Conservation (phyloP, 2,113 vertebrate species). For the Grantiella picta region DNA sequence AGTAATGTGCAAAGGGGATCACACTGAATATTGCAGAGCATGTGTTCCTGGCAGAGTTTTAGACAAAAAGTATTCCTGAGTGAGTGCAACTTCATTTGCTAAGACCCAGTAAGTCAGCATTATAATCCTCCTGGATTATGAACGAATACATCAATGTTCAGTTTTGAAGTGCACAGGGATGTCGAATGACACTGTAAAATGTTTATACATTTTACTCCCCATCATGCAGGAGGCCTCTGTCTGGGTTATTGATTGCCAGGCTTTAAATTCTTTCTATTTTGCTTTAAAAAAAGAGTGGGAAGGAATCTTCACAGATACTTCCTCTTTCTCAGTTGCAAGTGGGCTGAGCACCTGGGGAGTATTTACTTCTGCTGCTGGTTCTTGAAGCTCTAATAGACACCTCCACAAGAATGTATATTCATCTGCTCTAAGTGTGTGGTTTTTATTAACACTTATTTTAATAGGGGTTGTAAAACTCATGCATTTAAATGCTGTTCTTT, state of each 20-base stretch:
- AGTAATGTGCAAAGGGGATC: neutral
- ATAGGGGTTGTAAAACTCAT: neutral
- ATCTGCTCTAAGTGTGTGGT: neutral
- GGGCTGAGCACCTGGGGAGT: neutral
- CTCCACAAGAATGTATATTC: neutral
- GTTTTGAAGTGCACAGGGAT: neutral
- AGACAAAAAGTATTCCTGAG: neutral
- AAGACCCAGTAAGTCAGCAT: neutral
- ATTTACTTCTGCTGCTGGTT: neutral
- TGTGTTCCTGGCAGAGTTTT: neutral
- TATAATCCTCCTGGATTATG: neutral
- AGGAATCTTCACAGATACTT: neutral
- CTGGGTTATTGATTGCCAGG: neutral
- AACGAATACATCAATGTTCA: neutral
- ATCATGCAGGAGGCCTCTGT: accelerated
- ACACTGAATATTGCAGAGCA: neutral
- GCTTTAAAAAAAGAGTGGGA: neutral
- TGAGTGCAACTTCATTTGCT: neutral
- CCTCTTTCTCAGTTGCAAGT: neutral
- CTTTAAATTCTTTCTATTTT: neutral
- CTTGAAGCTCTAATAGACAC: neutral
- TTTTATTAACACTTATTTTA: slow-evolving; percentile 13
- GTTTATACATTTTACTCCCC: neutral
- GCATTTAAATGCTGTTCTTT: neutral
- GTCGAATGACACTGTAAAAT: neutral